Evolutionary conservation across 92 coral and sea anemone genomes (phyloP).

Genomic region (Palythoa grandiflora): DNA sequence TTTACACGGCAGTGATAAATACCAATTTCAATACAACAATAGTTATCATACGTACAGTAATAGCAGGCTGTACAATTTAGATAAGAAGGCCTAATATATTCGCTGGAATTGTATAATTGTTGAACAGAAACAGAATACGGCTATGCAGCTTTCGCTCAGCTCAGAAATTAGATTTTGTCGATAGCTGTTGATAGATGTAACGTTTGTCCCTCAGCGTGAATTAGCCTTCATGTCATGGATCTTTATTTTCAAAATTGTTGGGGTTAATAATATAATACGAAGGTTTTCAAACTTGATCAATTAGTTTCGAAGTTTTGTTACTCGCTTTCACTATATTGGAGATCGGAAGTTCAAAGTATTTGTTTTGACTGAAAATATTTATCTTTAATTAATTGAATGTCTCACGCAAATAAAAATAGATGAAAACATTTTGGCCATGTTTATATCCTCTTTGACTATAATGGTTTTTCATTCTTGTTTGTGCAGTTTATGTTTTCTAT

Average conservation of each 20-base stretch:
- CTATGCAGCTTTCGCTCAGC: neutral
- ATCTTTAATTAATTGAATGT: neutral
- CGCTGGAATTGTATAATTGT: neutral
- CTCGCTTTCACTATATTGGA: neutral
- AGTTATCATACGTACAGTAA: neutral
- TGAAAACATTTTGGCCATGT: neutral
- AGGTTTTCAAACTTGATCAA: neutral
- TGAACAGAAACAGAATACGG: neutral
- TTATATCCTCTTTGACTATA: neutral
- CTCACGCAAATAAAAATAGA: neutral
- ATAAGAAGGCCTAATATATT: neutral
- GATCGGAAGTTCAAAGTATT: neutral
- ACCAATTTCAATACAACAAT: neutral
- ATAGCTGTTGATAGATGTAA: constrained; percentile 6
- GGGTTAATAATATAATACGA: neutral
- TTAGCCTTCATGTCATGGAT: neutral
- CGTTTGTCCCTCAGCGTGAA: neutral
- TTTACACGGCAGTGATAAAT: neutral
- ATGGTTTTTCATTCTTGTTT: neutral
- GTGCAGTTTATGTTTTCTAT: neutral
- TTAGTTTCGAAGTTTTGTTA: neutral
- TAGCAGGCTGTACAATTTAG: neutral
- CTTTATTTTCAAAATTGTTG: neutral
- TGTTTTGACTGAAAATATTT: constrained; percentile 27
- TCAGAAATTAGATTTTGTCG: neutral